These are phyloP conservation scores for Cryptocheilus praepositus DNA, from an alignment of 2,888 invertebrate genomes.

Conservation along the genomic window DNA sequence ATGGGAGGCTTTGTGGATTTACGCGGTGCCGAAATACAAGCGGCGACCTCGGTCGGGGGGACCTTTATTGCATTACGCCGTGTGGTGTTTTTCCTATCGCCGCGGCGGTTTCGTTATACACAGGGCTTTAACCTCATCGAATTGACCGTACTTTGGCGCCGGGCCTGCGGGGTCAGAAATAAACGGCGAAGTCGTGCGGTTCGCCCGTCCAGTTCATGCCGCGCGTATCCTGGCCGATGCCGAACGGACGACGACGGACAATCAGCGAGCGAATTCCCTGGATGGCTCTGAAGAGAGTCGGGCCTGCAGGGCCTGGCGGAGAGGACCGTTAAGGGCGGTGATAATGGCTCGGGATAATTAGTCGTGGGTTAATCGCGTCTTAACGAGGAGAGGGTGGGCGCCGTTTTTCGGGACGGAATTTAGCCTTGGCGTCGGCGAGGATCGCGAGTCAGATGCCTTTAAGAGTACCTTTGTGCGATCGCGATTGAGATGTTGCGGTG, in stretches of 20 bases:
- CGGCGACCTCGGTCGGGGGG: conserved; percentile 30
- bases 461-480: no score
- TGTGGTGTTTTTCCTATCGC: conserved; percentile 61
- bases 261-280: conserved; percentile 45
- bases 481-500: no score
- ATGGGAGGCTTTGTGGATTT: conserved; percentile 53
- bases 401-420: no score
- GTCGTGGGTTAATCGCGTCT: conserved; percentile 20
- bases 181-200: no score
- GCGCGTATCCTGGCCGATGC: no score
- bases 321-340: conserved; percentile 43
- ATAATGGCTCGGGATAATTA: conserved; percentile 49
- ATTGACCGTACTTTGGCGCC: conserved; percentile 52
- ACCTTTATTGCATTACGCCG: conserved; percentile 69
- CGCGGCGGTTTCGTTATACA: conserved; percentile 43
- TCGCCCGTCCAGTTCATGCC: background rate
- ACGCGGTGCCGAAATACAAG: conserved; percentile 56
- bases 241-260: no score
- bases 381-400: no score
- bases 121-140: conserved; percentile 45
- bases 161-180: no score
- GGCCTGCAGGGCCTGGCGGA: conserved; percentile 32
- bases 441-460: no score
- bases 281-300: conserved; percentile 45
- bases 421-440: no score